Conservation (phyloP, 2,113 vertebrate genomes). For the Tupaia chinensis region DNA sequence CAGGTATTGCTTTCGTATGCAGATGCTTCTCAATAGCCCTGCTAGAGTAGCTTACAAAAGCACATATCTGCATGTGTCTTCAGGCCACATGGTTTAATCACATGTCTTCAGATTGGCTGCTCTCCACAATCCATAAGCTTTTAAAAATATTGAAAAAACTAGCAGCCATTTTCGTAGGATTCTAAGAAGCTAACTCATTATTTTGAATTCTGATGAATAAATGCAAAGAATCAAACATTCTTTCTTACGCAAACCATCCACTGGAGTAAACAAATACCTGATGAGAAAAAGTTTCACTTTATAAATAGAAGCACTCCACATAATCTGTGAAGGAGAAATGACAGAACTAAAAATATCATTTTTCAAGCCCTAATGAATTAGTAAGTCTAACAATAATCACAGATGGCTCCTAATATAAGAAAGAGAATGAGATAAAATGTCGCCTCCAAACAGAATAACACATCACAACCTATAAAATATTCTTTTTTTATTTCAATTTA, state of each 20-base stretch:
- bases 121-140: neutral
- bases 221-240: conserved; percentile 20
- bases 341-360: conserved; percentile 26
- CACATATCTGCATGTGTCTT: too few relatives aligned
- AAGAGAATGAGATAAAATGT: conserved; percentile 8
- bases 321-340: neutral
- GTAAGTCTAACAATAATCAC: neutral
- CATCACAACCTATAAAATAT: neutral
- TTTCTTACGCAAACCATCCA: neutral
- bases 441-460: neutral
- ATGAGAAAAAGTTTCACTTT: conserved; percentile 1
- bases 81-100: too few relatives aligned
- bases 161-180: neutral
- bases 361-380: neutral
- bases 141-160: neutral
- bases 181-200: conserved; percentile 5
- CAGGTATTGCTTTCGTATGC: too few relatives aligned
- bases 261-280: neutral
- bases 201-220: conserved; percentile 14
- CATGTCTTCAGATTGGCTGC: too few relatives aligned
- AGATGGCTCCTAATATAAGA: neutral
- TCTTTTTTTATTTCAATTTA: neutral
- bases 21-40: too few relatives aligned
- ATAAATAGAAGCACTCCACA: neutral
- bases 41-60: too few relatives aligned